A percentile compares a stretch with the other conserved stretches of the same genome.
These are phyloP conservation scores for Muntiacus muntjak DNA, from an alignment of 2,113 vertebrate species.

Conservation along the genomic window DNA sequence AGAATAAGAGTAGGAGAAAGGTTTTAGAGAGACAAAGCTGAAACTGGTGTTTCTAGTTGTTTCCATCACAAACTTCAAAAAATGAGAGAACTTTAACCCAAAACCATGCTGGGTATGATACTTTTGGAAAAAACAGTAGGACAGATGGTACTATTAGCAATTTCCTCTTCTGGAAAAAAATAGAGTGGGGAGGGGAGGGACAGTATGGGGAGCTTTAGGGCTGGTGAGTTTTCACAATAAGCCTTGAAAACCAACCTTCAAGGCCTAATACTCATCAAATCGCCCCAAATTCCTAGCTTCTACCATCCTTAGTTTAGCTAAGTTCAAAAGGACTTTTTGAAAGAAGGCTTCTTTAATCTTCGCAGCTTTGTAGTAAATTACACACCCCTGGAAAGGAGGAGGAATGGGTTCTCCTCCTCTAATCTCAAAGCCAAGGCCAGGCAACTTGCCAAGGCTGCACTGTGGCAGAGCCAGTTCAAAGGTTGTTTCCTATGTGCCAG, in stretches of 20 bases:
- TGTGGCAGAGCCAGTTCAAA: background rate
- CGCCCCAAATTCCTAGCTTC: background rate
- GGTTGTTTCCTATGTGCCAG: background rate
- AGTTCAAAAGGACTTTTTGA: slow-evolving; percentile 53
- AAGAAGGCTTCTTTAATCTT: slow-evolving; percentile 61
- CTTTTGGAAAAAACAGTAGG: background rate
- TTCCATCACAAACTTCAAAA: slow-evolving; percentile 15
- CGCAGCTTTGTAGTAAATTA: slow-evolving; percentile 51
- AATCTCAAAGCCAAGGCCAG: slow-evolving; percentile 9
- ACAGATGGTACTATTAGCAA: background rate
- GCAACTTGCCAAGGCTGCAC: slow-evolving; percentile 16
- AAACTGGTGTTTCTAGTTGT: background rate
- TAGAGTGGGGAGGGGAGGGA: background rate
- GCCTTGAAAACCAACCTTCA: slow-evolving; percentile 40
- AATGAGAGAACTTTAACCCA: background rate
- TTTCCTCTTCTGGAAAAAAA: slow-evolving; percentile 32
- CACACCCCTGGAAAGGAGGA: background rate
- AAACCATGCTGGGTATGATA: background rate
- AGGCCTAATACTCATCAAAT: slow-evolving; percentile 27
- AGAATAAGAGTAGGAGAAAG: background rate
- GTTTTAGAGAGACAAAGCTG: background rate
- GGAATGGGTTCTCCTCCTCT: background rate
- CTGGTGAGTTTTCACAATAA: slow-evolving; percentile 42
- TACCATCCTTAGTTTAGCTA: background rate
- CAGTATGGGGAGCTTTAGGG: background rate